Evolutionary conservation across 2,888 invertebrate genomes (phyloP).

Genomic region (Asteroscopus sphinx): DNA sequence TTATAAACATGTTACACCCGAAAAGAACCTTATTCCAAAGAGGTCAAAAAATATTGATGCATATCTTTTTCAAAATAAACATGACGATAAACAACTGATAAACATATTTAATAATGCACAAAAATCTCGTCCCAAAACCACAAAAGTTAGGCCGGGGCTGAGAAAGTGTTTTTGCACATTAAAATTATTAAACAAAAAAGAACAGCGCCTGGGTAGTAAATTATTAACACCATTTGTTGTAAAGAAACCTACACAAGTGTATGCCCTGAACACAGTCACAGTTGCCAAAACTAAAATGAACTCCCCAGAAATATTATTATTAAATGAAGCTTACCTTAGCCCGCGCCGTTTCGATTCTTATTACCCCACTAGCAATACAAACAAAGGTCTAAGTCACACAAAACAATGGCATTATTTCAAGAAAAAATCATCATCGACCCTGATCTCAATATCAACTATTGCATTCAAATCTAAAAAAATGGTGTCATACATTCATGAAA

Average conservation of each 20-base stretch:
- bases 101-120: background rate
- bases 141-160: background rate
- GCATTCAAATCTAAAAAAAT: slow-evolving; percentile 22
- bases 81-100: background rate
- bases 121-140: background rate
- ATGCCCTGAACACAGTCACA: slow-evolving; percentile 24
- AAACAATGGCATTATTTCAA: slow-evolving; percentile 24
- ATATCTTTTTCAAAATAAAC: slow-evolving; percentile 10
- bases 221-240: slow-evolving; percentile 8
- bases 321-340: slow-evolving; percentile 2
- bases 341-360: slow-evolving; percentile 3
- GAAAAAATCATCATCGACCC: slow-evolving; percentile 7
- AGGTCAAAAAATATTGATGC: slow-evolving; percentile 2
- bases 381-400: slow-evolving; percentile 6
- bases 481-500: slow-evolving; percentile 16
- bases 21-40: background rate
- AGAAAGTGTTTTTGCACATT: slow-evolving; percentile 18
- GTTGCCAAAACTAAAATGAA: slow-evolving; percentile 8
- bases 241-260: slow-evolving; percentile 16
- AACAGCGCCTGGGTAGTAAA: slow-evolving; percentile 8
- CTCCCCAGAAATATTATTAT: slow-evolving; percentile 18
- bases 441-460: slow-evolving; percentile 31
- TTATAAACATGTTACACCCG: slow-evolving; percentile 13
- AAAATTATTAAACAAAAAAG: slow-evolving; percentile 20
- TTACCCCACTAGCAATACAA: slow-evolving; percentile 6